Evolutionary conservation across 2,797 vertebrate genomes (phyloP).

Genomic region (Thamnophis elegans): DNA sequence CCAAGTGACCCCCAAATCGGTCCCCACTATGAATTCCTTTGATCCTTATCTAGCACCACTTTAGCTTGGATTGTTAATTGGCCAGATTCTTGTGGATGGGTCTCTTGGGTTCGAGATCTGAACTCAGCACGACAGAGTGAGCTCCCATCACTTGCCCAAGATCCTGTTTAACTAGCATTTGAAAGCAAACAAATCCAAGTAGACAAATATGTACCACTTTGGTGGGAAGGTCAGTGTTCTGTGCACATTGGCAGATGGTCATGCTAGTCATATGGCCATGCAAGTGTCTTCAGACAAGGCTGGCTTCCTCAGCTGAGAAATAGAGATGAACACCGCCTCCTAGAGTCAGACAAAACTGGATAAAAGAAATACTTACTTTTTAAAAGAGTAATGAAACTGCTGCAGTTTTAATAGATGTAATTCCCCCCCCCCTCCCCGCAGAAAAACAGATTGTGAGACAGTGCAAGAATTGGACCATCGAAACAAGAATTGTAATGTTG

Average conservation of each 20-base stretch:
- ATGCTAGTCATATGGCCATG: not conserved
- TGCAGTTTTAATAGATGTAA: not conserved
- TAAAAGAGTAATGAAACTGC: not conserved
- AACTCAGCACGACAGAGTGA: not conserved
- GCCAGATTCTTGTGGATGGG: not conserved
- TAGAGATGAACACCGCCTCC: not conserved
- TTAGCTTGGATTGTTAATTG: not conserved
- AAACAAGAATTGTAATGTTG: constrained; percentile 69
- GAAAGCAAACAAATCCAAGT: not conserved
- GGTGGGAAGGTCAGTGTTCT: not conserved
- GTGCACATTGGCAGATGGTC: not conserved
- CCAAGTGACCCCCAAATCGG: not conserved
- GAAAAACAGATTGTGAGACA: constrained; percentile 73
- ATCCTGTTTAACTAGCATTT: not conserved
- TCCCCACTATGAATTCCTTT: not conserved
- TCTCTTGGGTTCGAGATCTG: not conserved
- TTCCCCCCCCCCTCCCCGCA: constrained; percentile 46
- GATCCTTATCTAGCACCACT: not conserved
- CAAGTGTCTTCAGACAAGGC: not conserved
- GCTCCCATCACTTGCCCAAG: not conserved
- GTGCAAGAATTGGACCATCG: constrained; percentile 61
- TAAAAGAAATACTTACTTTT: not conserved
- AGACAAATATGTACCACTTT: not conserved
- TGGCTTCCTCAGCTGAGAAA: not conserved
- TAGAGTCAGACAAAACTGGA: not conserved